Conservation (phyloP, 2,113 vertebrate genomes). For the Aegithalos caudatus region DNA sequence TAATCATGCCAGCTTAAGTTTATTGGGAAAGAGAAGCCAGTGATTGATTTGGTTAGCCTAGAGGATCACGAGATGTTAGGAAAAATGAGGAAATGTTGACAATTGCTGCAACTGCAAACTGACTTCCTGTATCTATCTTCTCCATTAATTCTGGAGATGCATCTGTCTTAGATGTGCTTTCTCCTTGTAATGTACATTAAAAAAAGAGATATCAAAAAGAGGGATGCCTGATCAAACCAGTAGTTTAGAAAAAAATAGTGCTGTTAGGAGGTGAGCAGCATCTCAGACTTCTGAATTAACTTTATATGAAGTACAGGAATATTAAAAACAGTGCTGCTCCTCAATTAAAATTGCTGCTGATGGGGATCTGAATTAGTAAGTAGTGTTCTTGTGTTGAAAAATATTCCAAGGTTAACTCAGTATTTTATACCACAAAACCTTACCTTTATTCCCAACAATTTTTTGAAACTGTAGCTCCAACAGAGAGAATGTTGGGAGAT, state of each 20-base stretch:
- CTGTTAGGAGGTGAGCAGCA: background rate
- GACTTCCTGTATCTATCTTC: background rate
- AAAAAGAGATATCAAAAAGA: background rate
- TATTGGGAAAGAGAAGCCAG: background rate
- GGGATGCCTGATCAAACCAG: background rate
- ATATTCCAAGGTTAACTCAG: background rate
- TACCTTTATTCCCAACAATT: background rate
- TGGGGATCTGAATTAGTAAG: background rate
- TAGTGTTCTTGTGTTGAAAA: background rate
- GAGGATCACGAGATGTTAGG: background rate
- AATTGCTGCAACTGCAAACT: background rate
- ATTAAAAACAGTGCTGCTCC: background rate
- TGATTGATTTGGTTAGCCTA: background rate
- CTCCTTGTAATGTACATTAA: background rate
- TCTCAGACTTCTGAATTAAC: background rate
- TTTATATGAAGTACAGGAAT: background rate
- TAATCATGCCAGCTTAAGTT: background rate
- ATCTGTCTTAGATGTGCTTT: background rate
- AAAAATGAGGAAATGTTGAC: background rate
- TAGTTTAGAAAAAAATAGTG: background rate
- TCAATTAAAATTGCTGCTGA: background rate
- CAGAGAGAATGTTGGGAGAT: background rate
- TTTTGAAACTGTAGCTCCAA: background rate
- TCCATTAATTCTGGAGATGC: background rate
- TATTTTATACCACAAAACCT: background rate